A percentile compares a stretch with the other conserved stretches of the same genome.
These are phyloP conservation scores for Coranthus polyacanthus DNA, from an alignment of 2,797 vertebrate genomes.

Conservation along the genomic window DNA sequence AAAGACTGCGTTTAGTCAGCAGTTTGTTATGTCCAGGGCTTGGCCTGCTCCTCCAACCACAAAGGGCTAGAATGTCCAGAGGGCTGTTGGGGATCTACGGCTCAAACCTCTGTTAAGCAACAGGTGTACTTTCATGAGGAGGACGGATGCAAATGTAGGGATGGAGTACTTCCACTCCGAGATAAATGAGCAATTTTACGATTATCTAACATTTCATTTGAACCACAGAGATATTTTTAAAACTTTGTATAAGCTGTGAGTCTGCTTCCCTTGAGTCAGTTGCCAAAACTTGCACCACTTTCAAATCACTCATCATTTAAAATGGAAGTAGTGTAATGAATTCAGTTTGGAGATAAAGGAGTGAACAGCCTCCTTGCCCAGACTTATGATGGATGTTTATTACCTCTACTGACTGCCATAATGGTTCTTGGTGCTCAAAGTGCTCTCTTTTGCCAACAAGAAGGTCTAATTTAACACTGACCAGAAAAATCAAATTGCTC, in stretches of 20 bases:
- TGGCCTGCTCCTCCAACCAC: constrained; percentile 70
- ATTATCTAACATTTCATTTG: background rate
- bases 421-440: constrained; percentile 58
- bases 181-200: background rate
- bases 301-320: constrained; percentile 28
- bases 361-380: constrained; percentile 8
- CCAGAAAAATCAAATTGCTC: constrained; percentile 63
- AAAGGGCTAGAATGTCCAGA: constrained; percentile 67
- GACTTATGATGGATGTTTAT: constrained; percentile 58
- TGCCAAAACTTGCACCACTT: constrained; percentile 15
- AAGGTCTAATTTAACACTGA: constrained; percentile 52
- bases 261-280: constrained; percentile 11
- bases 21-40: constrained; percentile 67
- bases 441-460: constrained; percentile 47
- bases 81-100: constrained; percentile 50
- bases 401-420: constrained; percentile 48
- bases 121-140: constrained; percentile 63
- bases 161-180: background rate
- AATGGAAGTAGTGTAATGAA: constrained; percentile 33
- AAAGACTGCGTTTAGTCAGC: constrained; percentile 83
- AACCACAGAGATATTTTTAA: constrained; percentile 3
- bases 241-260: background rate
- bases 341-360: constrained; percentile 51
- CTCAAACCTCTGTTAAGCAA: constrained; percentile 58
- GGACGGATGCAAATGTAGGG: background rate